A percentile compares a stretch with the other conserved stretches of the same genome.
phyloP scores from a whole-genome alignment of 2,888 invertebrate species.

The Timandra comae region DNA sequence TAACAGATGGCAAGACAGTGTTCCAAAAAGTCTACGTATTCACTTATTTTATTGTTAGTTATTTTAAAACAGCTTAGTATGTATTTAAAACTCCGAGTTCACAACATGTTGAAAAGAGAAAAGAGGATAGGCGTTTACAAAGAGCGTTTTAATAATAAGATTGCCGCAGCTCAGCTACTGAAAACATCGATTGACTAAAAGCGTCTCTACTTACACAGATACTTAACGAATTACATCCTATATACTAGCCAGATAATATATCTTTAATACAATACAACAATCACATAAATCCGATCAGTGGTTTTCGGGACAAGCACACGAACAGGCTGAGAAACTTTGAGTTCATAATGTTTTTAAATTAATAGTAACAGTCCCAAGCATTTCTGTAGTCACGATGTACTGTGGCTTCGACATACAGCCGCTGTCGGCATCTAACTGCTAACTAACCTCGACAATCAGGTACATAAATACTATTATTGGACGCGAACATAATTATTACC shows the following conservation, averaged over 20 bases:
- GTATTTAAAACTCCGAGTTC: too few relatives aligned
- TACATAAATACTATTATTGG: constrained; percentile 34
- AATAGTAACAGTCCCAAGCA: constrained; percentile 68
- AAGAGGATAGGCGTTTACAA: constrained; percentile 46
- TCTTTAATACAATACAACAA: too few relatives aligned
- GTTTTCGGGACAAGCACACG: too few relatives aligned
- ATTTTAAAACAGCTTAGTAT: too few relatives aligned
- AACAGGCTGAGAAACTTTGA: too few relatives aligned
- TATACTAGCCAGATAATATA: too few relatives aligned
- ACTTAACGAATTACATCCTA: too few relatives aligned
- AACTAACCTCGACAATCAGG: constrained; percentile 36
- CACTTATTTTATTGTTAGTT: constrained; percentile 2
- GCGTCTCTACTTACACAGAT: too few relatives aligned
- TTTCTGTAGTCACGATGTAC: constrained; percentile 34
- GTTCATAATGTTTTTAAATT: constrained; percentile 33
- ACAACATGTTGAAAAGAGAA: constrained; percentile 75
- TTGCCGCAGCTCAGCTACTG: too few relatives aligned
- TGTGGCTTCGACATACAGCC: constrained; percentile 14
- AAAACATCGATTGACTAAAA: too few relatives aligned
- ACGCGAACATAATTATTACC: constrained; percentile 11
- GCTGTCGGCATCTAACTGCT: constrained; percentile 10
- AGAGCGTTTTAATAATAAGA: constrained; percentile 14
- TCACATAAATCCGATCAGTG: too few relatives aligned
- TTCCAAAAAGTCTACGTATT: constrained; percentile 12
- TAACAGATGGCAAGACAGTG: constrained; percentile 48